These are phyloP conservation scores for Microcebus tavaratra DNA, from an alignment of 2,113 vertebrate genomes.

Conservation along the genomic window DNA sequence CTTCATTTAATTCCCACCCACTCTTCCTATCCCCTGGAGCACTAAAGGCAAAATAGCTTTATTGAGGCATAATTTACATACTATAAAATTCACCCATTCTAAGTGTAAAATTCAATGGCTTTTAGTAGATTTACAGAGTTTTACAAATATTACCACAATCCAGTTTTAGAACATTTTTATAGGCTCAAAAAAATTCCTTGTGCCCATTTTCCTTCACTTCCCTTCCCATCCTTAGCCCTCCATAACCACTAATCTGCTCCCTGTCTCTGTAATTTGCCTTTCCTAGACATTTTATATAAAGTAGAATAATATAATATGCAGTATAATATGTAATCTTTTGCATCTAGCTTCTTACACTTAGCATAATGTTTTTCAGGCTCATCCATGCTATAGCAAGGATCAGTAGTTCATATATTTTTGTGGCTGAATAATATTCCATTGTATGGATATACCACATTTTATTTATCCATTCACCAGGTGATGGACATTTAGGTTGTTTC, in stretches of 20 bases:
- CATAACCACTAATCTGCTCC: not conserved
- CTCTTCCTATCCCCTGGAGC: not conserved
- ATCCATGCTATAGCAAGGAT: not conserved
- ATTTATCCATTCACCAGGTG: not conserved
- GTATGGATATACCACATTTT: not conserved
- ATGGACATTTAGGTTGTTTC: not conserved
- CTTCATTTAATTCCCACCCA: slow-evolving; percentile 37
- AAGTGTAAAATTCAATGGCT: slow-evolving; percentile 24
- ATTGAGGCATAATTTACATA: slow-evolving; percentile 43
- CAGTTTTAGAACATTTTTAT: slow-evolving; percentile 25
- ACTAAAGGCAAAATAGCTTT: slow-evolving; percentile 52
- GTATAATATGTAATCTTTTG: not conserved
- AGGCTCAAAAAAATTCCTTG: not conserved
- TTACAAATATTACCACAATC: not conserved
- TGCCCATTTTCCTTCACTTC: not conserved
- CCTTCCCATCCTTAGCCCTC: not conserved
- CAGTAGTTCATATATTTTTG: not conserved
- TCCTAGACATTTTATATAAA: not conserved
- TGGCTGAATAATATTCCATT: not conserved
- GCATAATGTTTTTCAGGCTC: not conserved
- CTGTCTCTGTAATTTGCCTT: not conserved
- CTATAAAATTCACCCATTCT: slow-evolving; percentile 34
- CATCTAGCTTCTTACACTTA: not conserved
- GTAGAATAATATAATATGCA: not conserved
- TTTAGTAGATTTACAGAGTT: slow-evolving; percentile 2